Evolutionary conservation across 2,888 invertebrate genomes (phyloP).

Genomic region (Netelia fuscicornis): DNA sequence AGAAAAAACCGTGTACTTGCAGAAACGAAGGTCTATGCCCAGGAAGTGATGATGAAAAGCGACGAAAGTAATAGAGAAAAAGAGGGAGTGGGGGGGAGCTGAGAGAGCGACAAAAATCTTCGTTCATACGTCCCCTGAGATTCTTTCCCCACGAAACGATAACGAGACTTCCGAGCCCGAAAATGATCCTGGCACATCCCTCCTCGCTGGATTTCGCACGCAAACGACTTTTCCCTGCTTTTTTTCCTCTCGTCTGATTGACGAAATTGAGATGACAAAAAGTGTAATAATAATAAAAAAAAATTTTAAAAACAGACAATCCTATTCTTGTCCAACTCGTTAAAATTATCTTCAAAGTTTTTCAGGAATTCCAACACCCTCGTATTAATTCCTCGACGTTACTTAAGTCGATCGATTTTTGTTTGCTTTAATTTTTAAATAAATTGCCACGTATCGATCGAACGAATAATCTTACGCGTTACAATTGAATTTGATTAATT

Average conservation of each 20-base stretch:
- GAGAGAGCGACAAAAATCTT: constrained; percentile 20
- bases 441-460: too few relatives aligned
- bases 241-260: constrained; percentile 18
- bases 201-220: constrained; percentile 18
- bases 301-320: background rate
- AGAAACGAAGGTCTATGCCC: constrained; percentile 23
- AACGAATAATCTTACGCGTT: background rate
- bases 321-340: constrained; percentile 1
- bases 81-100: constrained; percentile 18
- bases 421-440: background rate
- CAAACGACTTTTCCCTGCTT: background rate
- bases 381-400: background rate
- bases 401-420: background rate
- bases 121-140: constrained; percentile 56
- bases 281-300: background rate
- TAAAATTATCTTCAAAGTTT: background rate
- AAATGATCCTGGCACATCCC: constrained; percentile 20
- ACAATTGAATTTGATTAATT: background rate
- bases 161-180: constrained; percentile 49
- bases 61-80: constrained; percentile 36
- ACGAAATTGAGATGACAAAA: constrained; percentile 25
- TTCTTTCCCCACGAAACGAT: constrained; percentile 47
- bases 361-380: background rate
- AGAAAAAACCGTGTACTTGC: background rate
- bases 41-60: constrained; percentile 19